Percentiles rank a stretch among this genome's conserved stretches.
phyloP scores from a whole-genome alignment of 2,888 invertebrate species.

The Dryobotodes eremita region DNA sequence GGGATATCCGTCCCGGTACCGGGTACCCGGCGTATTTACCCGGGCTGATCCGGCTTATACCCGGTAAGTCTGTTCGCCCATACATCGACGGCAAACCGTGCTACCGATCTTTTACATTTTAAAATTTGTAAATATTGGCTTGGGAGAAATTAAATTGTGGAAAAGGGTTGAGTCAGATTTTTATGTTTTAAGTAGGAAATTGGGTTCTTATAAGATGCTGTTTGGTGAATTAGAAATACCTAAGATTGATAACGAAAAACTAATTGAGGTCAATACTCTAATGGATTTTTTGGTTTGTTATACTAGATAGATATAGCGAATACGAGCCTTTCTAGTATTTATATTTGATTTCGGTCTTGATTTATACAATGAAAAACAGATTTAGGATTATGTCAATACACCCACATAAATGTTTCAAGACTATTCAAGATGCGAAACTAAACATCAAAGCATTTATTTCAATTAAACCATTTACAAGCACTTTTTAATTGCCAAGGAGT shows the following conservation, averaged over 20 bases:
- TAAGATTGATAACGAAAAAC: neutral
- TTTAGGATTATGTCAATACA: neutral
- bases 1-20: slow-evolving; percentile 55
- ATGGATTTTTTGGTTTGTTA: neutral
- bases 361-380: neutral
- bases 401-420: neutral
- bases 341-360: neutral
- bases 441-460: neutral
- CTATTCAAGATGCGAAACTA: neutral
- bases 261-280: neutral
- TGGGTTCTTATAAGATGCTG: slow-evolving; percentile 5
- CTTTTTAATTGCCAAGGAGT: neutral
- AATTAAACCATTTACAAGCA: neutral
- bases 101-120: slow-evolving; percentile 54
- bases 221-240: neutral
- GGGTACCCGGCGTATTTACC: slow-evolving; percentile 67
- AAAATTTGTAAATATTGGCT: slow-evolving; percentile 48
- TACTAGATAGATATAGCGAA: neutral
- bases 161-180: slow-evolving; percentile 9
- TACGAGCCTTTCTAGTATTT: neutral
- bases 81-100: slow-evolving; percentile 66
- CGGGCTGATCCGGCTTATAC: slow-evolving; percentile 73
- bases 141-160: slow-evolving; percentile 5
- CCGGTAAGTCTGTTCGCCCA: slow-evolving; percentile 73
- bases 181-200: neutral